Conservation (phyloP, 2,888 invertebrate genomes). For the Lithophane ornitopus region DNA sequence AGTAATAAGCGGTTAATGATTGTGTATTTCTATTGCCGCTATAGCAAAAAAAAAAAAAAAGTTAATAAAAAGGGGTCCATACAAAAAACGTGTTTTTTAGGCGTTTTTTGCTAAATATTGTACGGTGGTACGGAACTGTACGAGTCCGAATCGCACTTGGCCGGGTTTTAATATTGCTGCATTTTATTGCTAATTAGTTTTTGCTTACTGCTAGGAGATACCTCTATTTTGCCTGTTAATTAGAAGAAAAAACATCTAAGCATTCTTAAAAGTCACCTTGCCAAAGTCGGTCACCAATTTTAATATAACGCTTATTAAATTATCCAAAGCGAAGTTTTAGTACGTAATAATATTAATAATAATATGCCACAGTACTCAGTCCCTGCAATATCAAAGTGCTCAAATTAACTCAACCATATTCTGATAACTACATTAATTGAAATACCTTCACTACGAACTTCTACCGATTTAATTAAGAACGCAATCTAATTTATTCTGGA, state of each 20-base stretch:
- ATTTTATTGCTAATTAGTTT: not conserved
- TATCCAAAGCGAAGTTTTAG: not conserved
- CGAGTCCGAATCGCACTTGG: not conserved
- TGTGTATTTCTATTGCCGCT: no score
- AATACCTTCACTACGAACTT: constrained; percentile 52
- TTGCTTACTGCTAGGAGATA: not conserved
- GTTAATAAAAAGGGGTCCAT: no score
- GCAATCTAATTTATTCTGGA: constrained; percentile 37
- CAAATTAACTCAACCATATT: constrained; percentile 44
- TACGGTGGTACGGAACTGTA: not conserved
- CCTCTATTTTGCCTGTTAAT: not conserved
- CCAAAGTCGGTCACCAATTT: not conserved
- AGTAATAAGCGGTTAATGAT: no score
- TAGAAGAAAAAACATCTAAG: constrained; percentile 3
- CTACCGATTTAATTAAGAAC: constrained; percentile 55
- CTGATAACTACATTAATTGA: constrained; percentile 53
- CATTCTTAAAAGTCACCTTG: not conserved
- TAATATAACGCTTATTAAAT: not conserved
- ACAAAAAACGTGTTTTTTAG: no score
- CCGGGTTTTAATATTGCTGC: not conserved
- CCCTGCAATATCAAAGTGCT: constrained; percentile 17
- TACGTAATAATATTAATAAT: not conserved
- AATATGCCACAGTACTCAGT: constrained; percentile 4
- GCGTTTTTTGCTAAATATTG: no score
- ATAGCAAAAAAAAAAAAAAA: no score